Evolutionary conservation across 2,888 invertebrate species (phyloP).

Genomic region (Merodon equestris): DNA sequence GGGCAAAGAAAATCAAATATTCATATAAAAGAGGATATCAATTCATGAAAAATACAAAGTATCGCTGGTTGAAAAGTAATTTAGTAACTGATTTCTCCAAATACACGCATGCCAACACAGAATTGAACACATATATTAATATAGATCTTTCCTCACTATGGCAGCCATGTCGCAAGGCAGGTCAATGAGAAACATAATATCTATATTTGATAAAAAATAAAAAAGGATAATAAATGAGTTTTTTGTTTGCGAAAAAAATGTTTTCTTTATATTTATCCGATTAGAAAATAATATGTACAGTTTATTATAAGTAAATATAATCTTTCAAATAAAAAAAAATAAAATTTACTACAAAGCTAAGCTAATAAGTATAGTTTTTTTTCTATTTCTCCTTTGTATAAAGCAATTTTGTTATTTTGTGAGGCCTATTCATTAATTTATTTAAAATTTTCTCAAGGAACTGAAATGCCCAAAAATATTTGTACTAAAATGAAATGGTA

Average conservation of each 20-base stretch:
- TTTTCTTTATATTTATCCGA: constrained; percentile 57
- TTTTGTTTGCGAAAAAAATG: constrained; percentile 41
- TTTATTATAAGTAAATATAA: constrained; percentile 52
- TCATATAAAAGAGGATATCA: too few relatives aligned
- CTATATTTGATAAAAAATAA: neutral
- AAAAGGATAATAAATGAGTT: neutral
- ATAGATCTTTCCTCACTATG: too few relatives aligned
- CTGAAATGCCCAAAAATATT: constrained; percentile 63
- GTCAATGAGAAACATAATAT: too few relatives aligned
- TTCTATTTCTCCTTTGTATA: too few relatives aligned
- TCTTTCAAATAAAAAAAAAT: constrained; percentile 39
- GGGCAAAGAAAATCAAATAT: too few relatives aligned
- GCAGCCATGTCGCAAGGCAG: too few relatives aligned
- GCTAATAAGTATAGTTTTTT: constrained; percentile 22
- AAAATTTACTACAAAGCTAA: constrained; percentile 63
- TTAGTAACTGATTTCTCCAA: too few relatives aligned
- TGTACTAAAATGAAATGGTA: constrained; percentile 66
- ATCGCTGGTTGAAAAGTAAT: too few relatives aligned
- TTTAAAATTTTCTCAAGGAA: constrained; percentile 41
- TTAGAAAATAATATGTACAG: constrained; percentile 59
- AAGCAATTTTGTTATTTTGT: constrained; percentile 18
- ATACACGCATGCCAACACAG: too few relatives aligned
- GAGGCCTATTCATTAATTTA: constrained; percentile 11
- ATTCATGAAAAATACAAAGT: too few relatives aligned
- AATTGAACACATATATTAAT: too few relatives aligned